Evolutionary conservation across 2,113 vertebrate genomes (phyloP), one percentile per base, ranked within the genome.

Genomic region (Misgurnus mizolepis): DNA sequence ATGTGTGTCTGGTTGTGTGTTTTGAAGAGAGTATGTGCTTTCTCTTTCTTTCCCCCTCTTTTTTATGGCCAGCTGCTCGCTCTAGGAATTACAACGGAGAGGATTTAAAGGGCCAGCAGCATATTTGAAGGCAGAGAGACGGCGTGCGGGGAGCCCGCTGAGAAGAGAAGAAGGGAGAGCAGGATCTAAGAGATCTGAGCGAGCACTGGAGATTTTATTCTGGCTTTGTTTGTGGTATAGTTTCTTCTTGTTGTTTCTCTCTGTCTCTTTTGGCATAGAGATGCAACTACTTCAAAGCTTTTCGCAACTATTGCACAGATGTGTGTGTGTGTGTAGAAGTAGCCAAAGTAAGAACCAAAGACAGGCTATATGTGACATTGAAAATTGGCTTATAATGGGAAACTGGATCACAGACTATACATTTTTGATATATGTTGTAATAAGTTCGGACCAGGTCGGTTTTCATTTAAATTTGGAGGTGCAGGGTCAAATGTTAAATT

Each of bases 61-160:
- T 85, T 80, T 77, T 55, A 84, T 80, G 67, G 79, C 82, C 77
- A 86, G 82, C 85, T 80, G 78, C 83, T 86, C 67, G 61, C 78
- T 87, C 80, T 72, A 82, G 82, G 80, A 82, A 81, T 82, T 78
- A 81, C 83, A 84, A 87, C 22, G 67, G 79, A 80, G 77, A 68
- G 69, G 64, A 87, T 89, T 89, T 92, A 91, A 92, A 91, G 90
- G 79, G 85, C 64, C 87, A 88, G 88, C 14, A 65, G 82, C 77
- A 76, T 86, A 84, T 83, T 83, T 84, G 84, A 68, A 85, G 88
- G 64, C 76, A 64, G 65, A 56, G 65, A 56, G 72, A 76, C 70
- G 58, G 71, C 27, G 70, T 73, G 65, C 80, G 80, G 82, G 39
- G 60, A 79, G 58, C 43, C 60, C 67, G 40, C 78, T 71, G 56